These are phyloP conservation scores for Trichomycterus rosablanca DNA, from an alignment of 2,113 vertebrate species.

Conservation along the genomic window DNA sequence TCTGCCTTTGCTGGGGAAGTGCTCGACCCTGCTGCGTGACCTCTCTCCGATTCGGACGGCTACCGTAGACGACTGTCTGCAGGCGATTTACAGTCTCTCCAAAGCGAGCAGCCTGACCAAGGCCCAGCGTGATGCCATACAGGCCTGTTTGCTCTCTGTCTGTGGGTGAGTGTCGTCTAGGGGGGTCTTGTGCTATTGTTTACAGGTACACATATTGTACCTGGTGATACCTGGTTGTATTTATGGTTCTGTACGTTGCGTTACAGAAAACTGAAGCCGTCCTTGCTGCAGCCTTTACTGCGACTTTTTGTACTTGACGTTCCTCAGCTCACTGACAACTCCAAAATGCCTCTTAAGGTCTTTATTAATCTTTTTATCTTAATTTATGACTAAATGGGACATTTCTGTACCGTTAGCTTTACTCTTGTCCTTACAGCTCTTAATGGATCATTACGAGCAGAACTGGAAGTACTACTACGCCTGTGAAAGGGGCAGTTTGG, in stretches of 20 bases:
- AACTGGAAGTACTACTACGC: slow-evolving; percentile 89
- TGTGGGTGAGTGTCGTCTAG: slow-evolving; percentile 60
- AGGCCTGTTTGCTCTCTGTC: slow-evolving; percentile 84
- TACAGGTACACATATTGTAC: too few relatives aligned
- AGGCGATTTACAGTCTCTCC: slow-evolving; percentile 83
- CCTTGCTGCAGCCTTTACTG: slow-evolving; percentile 87
- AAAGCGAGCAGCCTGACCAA: slow-evolving; percentile 87
- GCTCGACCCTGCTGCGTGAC: slow-evolving; percentile 78
- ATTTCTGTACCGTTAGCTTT: not conserved
- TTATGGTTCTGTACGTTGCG: slow-evolving; percentile 8
- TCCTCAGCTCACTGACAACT: slow-evolving; percentile 78
- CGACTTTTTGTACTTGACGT: slow-evolving; percentile 83
- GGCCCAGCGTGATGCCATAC: slow-evolving; percentile 86
- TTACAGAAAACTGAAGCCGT: slow-evolving; percentile 81
- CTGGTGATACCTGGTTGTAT: too few relatives aligned
- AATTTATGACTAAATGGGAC: too few relatives aligned
- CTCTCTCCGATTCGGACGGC: slow-evolving; percentile 74
- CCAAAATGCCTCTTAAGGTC: slow-evolving; percentile 89
- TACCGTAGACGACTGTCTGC: slow-evolving; percentile 81
- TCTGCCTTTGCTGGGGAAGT: slow-evolving; percentile 83
- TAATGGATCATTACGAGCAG: slow-evolving; percentile 89
- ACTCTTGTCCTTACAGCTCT: slow-evolving; percentile 64
- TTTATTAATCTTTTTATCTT: not conserved
- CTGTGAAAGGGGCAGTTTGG: slow-evolving; percentile 68
- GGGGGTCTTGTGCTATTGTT: too few relatives aligned